Percentiles rank a stretch among this genome's conserved stretches.
Conservation (phyloP, 2,797 vertebrate species). For the Micrastur ruficollis region DNA sequence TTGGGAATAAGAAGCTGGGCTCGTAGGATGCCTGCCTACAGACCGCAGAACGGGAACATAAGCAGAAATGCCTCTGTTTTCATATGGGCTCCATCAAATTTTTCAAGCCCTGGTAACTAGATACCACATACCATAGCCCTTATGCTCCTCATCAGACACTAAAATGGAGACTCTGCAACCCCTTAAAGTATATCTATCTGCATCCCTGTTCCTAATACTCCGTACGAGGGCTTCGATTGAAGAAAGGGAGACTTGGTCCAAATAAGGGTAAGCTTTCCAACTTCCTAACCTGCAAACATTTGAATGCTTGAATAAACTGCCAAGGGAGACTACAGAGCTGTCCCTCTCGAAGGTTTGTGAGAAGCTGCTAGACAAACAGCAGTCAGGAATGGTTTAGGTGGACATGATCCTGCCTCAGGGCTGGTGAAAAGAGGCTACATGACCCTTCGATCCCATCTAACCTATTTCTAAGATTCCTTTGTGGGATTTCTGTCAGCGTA, state of each 20-base stretch:
- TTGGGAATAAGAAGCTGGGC: neutral
- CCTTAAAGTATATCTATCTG: neutral
- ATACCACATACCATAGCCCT: neutral
- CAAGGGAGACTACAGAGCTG: neutral
- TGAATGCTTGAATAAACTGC: neutral
- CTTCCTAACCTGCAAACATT: neutral
- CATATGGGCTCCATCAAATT: neutral
- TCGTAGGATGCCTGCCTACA: accelerated
- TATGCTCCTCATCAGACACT: neutral
- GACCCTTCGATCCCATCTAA: neutral
- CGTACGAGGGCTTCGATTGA: accelerated
- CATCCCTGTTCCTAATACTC: neutral
- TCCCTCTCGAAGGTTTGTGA: accelerated
- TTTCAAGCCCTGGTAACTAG: neutral
- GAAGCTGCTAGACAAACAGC: neutral
- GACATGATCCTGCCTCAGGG: neutral
- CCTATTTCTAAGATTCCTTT: neutral
- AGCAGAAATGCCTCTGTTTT: neutral
- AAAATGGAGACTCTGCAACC: neutral
- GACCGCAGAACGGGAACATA: neutral
- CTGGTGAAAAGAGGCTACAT: neutral
- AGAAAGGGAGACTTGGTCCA: neutral
- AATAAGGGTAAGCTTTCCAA: neutral
- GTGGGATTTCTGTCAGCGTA: accelerated
- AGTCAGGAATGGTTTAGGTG: neutral